phyloP scores from a whole-genome alignment of 2,113 vertebrate species.

The Passer montanus region DNA sequence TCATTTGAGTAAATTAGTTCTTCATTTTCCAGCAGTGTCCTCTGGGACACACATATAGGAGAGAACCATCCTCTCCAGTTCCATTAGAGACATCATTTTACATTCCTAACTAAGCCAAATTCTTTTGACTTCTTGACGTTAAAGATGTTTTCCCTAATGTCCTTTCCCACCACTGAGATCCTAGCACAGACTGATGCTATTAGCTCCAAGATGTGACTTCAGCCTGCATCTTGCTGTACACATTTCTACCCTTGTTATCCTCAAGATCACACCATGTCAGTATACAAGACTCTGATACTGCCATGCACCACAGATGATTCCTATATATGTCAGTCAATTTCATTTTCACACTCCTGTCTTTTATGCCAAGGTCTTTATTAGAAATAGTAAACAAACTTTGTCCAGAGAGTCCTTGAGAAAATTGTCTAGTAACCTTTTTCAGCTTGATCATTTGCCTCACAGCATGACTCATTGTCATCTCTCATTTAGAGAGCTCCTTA shows the following conservation, averaged over 20 bases:
- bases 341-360: neutral
- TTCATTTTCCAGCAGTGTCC: neutral
- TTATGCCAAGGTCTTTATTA: neutral
- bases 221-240: neutral
- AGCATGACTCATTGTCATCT: constrained; percentile 7
- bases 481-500: constrained; percentile 10
- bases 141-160: neutral
- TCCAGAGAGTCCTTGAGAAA: constrained; percentile 17
- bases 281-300: neutral
- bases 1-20: neutral
- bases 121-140: neutral
- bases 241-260: neutral
- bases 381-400: constrained; percentile 11
- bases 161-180: neutral
- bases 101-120: neutral
- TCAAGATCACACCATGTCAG: neutral
- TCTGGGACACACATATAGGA: neutral
- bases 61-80: accelerated
- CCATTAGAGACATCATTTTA: neutral
- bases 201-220: neutral
- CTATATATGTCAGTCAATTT: neutral
- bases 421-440: constrained; percentile 9
- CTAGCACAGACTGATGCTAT: neutral
- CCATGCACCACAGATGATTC: neutral
- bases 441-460: constrained; percentile 29